These are phyloP conservation scores for Argyra leucocephala DNA, from an alignment of 2,888 invertebrate species.

Conservation along the genomic window DNA sequence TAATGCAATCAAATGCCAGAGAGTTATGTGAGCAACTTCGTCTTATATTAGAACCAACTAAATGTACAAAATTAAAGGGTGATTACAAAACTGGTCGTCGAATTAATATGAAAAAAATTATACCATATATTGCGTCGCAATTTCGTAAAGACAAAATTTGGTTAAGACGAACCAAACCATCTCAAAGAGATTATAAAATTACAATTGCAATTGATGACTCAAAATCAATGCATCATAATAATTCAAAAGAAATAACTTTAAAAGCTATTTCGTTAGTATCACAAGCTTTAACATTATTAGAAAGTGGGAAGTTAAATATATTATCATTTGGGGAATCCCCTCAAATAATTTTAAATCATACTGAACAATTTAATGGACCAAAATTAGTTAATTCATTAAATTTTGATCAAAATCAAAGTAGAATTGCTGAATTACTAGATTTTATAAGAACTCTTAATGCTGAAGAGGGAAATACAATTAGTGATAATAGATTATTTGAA, in stretches of 20 bases:
- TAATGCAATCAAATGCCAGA: constrained; percentile 54
- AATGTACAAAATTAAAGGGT: constrained; percentile 81
- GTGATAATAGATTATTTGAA: constrained; percentile 42
- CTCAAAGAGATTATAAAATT: constrained; percentile 91
- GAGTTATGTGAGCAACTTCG: constrained; percentile 89
- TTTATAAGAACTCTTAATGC: constrained; percentile 61
- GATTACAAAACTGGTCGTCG: constrained; percentile 94
- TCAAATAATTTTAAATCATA: constrained; percentile 81
- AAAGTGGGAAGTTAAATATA: constrained; percentile 87
- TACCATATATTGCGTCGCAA: constrained; percentile 97
- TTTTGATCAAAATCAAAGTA: constrained; percentile 84
- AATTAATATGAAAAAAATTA: constrained; percentile 94
- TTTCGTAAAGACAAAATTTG: constrained; percentile 99
- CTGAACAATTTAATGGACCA: constrained; percentile 70
- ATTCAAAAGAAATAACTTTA: constrained; percentile 83
- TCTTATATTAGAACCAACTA: constrained; percentile 89
- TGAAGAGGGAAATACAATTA: constrained; percentile 42
- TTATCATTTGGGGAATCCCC: constrained; percentile 83
- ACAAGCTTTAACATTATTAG: constrained; percentile 80
- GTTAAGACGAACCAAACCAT: constrained; percentile 89
- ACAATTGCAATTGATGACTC: constrained; percentile 96
- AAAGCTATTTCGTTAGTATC: constrained; percentile 88
- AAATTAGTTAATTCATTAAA: constrained; percentile 69
- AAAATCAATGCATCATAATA: constrained; percentile 77
- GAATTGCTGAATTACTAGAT: constrained; percentile 71